phyloP scores from a whole-genome alignment of 2,113 vertebrate species.

The Salvelinus alpinus region DNA sequence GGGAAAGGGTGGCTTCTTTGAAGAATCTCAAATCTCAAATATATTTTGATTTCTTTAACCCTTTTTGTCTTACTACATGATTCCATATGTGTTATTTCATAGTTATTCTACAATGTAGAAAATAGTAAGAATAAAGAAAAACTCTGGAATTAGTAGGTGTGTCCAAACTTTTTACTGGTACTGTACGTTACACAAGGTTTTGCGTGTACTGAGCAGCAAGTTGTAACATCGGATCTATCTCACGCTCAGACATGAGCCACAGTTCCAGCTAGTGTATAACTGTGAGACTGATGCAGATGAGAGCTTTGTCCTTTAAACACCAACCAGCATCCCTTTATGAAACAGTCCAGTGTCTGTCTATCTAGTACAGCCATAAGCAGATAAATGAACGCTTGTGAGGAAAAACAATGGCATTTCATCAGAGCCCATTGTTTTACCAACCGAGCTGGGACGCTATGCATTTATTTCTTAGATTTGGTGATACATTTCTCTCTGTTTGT shows the following conservation, averaged over 20 bases:
- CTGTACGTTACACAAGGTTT: background rate
- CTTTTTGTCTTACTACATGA: too few species aligned
- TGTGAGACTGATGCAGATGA: background rate
- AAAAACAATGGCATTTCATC: conserved; percentile 56
- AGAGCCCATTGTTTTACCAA: conserved; percentile 42
- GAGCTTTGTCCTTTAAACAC: conserved; percentile 7
- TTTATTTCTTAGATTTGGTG: conserved; percentile 60
- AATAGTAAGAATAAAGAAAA: too few species aligned
- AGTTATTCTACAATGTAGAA: too few species aligned
- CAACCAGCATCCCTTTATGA: conserved; percentile 43
- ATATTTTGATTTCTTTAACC: too few species aligned
- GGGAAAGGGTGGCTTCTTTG: too few species aligned
- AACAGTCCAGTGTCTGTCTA: conserved; percentile 44
- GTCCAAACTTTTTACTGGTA: background rate
- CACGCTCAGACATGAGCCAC: background rate
- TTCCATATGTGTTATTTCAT: too few species aligned
- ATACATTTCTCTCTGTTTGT: conserved; percentile 56
- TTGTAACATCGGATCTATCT: background rate
- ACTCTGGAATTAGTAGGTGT: too few species aligned
- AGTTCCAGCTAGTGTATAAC: background rate
- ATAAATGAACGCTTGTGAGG: conserved; percentile 40
- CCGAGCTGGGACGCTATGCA: conserved; percentile 39
- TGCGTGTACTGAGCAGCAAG: background rate
- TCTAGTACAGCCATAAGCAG: conserved; percentile 47
- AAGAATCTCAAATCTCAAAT: too few species aligned